Base-by-base conservation (phyloP, 2,797 vertebrate genomes). In the Anisognathus igniventris region DNA sequence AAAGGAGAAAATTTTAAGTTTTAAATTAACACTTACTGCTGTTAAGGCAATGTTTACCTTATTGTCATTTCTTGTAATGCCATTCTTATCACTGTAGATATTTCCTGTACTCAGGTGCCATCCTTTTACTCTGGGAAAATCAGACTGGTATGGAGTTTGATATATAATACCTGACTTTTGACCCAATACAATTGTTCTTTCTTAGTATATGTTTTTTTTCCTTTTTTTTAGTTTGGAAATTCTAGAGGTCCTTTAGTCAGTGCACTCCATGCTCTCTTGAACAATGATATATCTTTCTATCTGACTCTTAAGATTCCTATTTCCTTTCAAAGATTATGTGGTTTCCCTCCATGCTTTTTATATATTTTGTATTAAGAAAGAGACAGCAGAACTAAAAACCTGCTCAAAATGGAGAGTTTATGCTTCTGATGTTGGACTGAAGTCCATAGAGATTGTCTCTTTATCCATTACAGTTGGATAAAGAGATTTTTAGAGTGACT, bases 391-490 rank as follows among this genome's bases (percentile, higher is more conserved):
- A 61, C 37, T 22, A 76, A 75, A 42, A 7, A 0, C 14, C 67
- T 91, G 27, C 44, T 78, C 44, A 67, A 79, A 95, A 76, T 64
- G 83, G 66, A 76, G 64, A 51, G 37, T 79, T 92, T 47, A 28
- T 53, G 37, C 75, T 94, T 85, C 65, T 70, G 76, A 75, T 71
- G 65, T 56, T 82, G 68, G 73, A 93, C 85, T 57, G 33, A 85
- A 79, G 31, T 70, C 81, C 64, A 12, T 11, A 64, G 74, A 94
- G 37, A 51, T 54, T 85, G 44, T 88, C 57, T 90, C 70, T 88
- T 77, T 86, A 73, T 94, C 88, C 95, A 91, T 96, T 97, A 44
- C 61, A 78, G 74, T 75, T 96, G 83, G 96, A 79, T 80, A 90
- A 85, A 94, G 88, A 15, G 24, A 86, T 87, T 96, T 89, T 88